Base-by-base conservation (phyloP, 1,140 invertebrate genomes). In the Sitodiplosis mosellana region DNA sequence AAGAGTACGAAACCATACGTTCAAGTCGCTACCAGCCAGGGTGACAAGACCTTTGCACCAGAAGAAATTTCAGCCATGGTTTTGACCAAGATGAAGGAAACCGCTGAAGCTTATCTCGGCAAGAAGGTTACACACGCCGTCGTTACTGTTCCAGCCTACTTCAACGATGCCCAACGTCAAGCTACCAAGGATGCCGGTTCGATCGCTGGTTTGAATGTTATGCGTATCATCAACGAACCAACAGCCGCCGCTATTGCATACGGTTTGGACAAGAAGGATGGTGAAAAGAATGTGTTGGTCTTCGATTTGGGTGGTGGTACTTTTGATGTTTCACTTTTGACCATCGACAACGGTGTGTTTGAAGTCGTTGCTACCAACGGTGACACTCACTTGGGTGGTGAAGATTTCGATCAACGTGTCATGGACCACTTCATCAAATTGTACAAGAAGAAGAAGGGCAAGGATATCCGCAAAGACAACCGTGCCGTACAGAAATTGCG, bases 201-300 rank as follows among this genome's bases (percentile, higher is more conserved):
- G 12, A 88, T 88, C 56, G 86, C 94, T 54, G 93, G 94, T 54
- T 74, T 99, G 40, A 84, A 86, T 55, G 94, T 99, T 2, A 93
- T 99, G 88, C 81, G 96, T 68, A 99, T 99, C 57, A 99, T 99
- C 61, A 99, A 99, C 64, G 96, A 99, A 66, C 96, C 96, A n/a
- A 99, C 95, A 22, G 95, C 96, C 5, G 96, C 96, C 47, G 96
- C 96, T 51, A 98, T 99, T 69, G 96, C 96, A 50, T 99, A 99
- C 59, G 96, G 96, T 69, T 74, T 99, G 52, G 95, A 99, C 72
- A 99, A 99, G 70, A 96, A 93, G 64, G 92, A 96, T 51, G 93
- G 94, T 43, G 95, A 99, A 67, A 96, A 96, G 70, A 99, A 99
- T 59, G 91, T 99, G 34, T 71, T 99, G 33, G 94, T 99, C 1